Conservation (phyloP, 2,113 vertebrate genomes). For the Dicrurus megarhynchus region DNA sequence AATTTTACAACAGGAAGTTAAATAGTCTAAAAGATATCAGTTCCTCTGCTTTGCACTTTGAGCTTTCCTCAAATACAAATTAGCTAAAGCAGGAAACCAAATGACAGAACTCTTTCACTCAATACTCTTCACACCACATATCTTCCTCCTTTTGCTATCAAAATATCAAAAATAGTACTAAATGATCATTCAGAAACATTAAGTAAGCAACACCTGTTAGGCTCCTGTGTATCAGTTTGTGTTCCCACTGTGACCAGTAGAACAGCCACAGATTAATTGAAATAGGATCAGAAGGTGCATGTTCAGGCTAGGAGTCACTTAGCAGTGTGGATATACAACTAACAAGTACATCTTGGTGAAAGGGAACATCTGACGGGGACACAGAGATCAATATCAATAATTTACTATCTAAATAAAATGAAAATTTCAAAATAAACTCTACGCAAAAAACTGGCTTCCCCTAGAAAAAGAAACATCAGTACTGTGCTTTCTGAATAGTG, state of each 20-base stretch:
- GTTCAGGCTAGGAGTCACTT: not conserved
- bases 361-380: not conserved
- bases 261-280: not conserved
- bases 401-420: not conserved
- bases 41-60: not conserved
- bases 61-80: not conserved
- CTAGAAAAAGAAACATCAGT: not conserved
- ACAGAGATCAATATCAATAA: not conserved
- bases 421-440: not conserved
- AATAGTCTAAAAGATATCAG: not conserved
- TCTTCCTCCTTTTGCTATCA: not conserved
- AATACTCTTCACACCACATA: not conserved
- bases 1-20: not conserved
- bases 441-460: not conserved
- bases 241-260: not conserved
- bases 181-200: not conserved
- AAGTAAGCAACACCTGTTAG: not conserved
- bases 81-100: not conserved
- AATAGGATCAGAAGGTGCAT: not conserved
- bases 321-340: not conserved
- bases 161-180: not conserved
- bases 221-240: not conserved
- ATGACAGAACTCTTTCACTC: not conserved
- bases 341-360: not conserved
- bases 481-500: not conserved